Evolutionary conservation across 2,888 invertebrate genomes (phyloP).

Genomic region (Drosophila maculinotata): DNA sequence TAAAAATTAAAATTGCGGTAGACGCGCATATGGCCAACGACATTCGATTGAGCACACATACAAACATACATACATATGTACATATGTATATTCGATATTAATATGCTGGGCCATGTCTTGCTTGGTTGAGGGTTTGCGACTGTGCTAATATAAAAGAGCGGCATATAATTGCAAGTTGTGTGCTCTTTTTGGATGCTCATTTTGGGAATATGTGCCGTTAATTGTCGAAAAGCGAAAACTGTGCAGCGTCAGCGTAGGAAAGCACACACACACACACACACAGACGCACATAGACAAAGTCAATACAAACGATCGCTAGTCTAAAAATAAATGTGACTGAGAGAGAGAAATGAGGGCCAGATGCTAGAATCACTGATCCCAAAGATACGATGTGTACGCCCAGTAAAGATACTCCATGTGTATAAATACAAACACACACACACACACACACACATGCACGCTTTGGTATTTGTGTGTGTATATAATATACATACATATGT

Average conservation of each 20-base stretch:
- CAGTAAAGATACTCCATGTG: slow-evolving; percentile 33
- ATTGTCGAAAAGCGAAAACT: slow-evolving; percentile 32
- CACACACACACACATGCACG: slow-evolving; percentile 6
- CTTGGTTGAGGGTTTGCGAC: slow-evolving; percentile 16
- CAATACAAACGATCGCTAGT: slow-evolving; percentile 40
- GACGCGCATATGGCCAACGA: slow-evolving; percentile 49
- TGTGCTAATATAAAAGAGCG: slow-evolving; percentile 37
- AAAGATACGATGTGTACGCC: slow-evolving; percentile 34
- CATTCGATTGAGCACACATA: slow-evolving; percentile 13
- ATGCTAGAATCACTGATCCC: slow-evolving; percentile 46
- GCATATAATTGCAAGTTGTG: slow-evolving; percentile 29
- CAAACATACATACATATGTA: background rate
- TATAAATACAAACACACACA: background rate
- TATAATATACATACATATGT: slow-evolving; percentile 10
- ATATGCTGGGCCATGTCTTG: slow-evolving; percentile 32
- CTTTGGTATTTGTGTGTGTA: background rate
- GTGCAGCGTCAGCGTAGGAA: slow-evolving; percentile 15
- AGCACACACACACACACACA: slow-evolving; percentile 12
- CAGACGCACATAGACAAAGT: slow-evolving; percentile 12
- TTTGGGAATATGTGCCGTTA: slow-evolving; percentile 26
- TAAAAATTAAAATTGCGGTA: slow-evolving; percentile 34
- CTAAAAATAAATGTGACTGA: slow-evolving; percentile 52
- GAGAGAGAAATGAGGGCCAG: slow-evolving; percentile 33
- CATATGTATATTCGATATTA: slow-evolving; percentile 19
- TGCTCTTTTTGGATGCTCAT: slow-evolving; percentile 2